A percentile compares a stretch with the other conserved stretches of the same genome.
phyloP scores from a whole-genome alignment of 2,113 vertebrate genomes.

The Suncus etruscus region DNA sequence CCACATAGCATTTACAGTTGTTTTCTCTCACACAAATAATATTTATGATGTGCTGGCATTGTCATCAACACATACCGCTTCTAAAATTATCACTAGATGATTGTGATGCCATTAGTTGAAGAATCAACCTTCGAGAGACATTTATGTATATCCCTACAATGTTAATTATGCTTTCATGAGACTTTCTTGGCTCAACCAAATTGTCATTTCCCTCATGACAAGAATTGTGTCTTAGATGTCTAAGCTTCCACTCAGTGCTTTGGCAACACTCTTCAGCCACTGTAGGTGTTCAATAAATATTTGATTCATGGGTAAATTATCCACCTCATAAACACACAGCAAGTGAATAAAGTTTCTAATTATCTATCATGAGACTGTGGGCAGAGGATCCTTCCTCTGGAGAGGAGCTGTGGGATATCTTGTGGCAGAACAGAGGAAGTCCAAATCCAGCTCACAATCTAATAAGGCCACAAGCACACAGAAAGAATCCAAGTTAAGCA shows the following conservation, averaged over 20 bases:
- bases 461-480: neutral
- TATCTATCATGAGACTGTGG: neutral
- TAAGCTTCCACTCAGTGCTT: constrained; percentile 7
- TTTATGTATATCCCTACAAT: constrained; percentile 1
- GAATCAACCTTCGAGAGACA: neutral
- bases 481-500: neutral
- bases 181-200: neutral
- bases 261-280: neutral
- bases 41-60: neutral
- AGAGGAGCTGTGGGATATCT: neutral
- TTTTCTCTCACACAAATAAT: neutral
- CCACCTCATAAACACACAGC: neutral
- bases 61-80: constrained; percentile 9
- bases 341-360: constrained; percentile 3
- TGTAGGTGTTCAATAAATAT: constrained; percentile 46
- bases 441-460: neutral
- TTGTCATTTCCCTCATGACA: neutral
- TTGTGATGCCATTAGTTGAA: neutral
- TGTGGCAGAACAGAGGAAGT: neutral
- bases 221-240: neutral
- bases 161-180: constrained; percentile 22
- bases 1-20: neutral
- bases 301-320: constrained; percentile 34
- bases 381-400: neutral
- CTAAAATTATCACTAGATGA: neutral